Base-by-base conservation (phyloP, 2,888 invertebrate species). In the Diaprepes abbreviatus region DNA sequence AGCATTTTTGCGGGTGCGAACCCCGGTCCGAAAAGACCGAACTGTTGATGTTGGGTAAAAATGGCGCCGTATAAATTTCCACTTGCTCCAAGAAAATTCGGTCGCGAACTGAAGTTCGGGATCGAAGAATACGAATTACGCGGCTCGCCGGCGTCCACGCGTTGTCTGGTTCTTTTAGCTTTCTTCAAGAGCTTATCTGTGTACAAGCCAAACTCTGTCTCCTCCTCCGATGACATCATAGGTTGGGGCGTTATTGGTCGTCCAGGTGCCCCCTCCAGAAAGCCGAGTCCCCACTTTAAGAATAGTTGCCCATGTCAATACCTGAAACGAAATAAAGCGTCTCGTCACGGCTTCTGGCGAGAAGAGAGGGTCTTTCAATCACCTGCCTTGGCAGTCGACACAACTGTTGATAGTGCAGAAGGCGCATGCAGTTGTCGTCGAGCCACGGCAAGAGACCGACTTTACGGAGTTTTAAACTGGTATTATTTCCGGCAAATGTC, bases 141-240 rank as follows among this genome's bases (percentile, higher is more conserved):
- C 87, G 93, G 93, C 89, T 96, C 95, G 83, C 95, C 95, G 89
- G 95, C 95, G 93, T 95, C 95, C 89, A 95, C 95, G 88, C 95
- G 93, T 91, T 95, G 95, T 90, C 95, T 91, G 88, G 93, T 93
- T 87, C 95, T 92, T 89, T 94, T 95, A 87, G 92, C 91, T 90
- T 93, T 93, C 92, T 93, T 94, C 89, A 93, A 90, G 88, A 93
- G 92, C 88, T 91, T 92, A 90, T 92, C 93, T 92, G 93, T 92
- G 90, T 92, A 94, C 93, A 94, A 93, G 90, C 93, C 93, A 91
- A 93, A 93, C 90, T 85, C 93, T 90, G 93, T 92, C 92, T 94
- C 94, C 93, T 94, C 94, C 92, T 94, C 94, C 92, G 94, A 94
- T 94, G 94, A 94, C 94, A 94, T 94, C 93, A 94, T 93, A 93